Evolutionary conservation across 30 jellyfish, hydroid and myxozoan species (phyloP).

Genomic region (Catostylus mosaicus): DNA sequence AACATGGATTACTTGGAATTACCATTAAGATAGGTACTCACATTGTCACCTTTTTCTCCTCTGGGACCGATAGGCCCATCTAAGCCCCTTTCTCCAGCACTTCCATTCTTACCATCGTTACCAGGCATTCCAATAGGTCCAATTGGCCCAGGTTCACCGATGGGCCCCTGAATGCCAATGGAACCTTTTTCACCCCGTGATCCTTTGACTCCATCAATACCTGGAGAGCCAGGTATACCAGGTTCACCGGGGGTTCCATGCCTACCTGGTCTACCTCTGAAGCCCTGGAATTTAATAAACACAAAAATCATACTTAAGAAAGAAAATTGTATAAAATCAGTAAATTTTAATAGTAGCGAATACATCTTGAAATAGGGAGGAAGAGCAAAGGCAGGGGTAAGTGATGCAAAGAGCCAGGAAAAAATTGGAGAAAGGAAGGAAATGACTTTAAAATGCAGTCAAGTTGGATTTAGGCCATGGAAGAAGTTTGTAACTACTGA

Average conservation of each 20-base stretch:
- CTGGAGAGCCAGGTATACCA: constrained; percentile 24
- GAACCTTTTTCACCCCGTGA: constrained; percentile 5
- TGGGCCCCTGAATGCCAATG: not conserved
- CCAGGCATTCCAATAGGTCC: constrained; percentile 53
- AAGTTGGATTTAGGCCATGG: no score
- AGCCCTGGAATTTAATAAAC: constrained; percentile 2
- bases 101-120: constrained; percentile 45
- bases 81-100: constrained; percentile 34
- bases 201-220: constrained; percentile 25
- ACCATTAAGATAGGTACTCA: no score
- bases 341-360: no score
- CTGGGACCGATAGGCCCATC: constrained; percentile 26
- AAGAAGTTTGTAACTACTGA: no score
- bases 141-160: constrained; percentile 18
- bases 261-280: constrained; percentile 10
- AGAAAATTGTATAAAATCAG: no score
- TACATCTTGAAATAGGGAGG: no score
- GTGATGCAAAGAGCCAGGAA: no score
- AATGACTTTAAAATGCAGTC: no score
- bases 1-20: no score
- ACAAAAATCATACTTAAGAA: no score
- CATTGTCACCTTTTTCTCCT: constrained; percentile 16
- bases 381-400: no score
- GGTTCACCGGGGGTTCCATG: constrained; percentile 6
- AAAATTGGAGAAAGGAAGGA: no score